These are phyloP conservation scores for Catocala sponsa DNA, from an alignment of 2,888 invertebrate species.

Conservation along the genomic window DNA sequence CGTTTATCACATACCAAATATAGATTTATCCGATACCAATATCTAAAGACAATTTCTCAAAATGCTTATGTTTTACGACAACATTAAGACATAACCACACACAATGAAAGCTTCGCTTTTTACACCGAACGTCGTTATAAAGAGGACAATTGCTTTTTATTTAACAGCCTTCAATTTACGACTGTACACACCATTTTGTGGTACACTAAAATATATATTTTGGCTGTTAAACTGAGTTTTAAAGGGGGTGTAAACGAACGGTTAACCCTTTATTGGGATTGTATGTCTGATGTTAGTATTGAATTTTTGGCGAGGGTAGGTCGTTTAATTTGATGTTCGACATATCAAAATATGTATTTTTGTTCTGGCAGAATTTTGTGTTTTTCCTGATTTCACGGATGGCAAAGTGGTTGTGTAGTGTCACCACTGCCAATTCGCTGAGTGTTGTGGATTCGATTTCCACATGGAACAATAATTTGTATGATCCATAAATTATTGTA, in stretches of 20 bases:
- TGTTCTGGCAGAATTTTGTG: no score
- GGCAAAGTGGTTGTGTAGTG: no score
- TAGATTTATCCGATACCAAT: neutral
- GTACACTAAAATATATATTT: slow-evolving; percentile 47
- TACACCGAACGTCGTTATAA: slow-evolving; percentile 51
- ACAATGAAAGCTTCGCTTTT: slow-evolving; percentile 21
- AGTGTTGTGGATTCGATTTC: no score
- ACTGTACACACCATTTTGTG: slow-evolving; percentile 17
- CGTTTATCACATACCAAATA: no score
- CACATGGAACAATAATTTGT: no score
- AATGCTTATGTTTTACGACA: slow-evolving; percentile 41
- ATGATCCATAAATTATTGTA: no score
- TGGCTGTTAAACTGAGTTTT: slow-evolving; percentile 40
- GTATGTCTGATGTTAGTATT: neutral
- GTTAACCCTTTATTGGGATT: slow-evolving; percentile 25
- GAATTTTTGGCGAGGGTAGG: neutral
- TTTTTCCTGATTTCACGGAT: no score
- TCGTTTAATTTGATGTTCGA: neutral
- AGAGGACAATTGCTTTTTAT: slow-evolving; percentile 59
- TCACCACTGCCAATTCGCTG: no score
- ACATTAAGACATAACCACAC: slow-evolving; percentile 51
- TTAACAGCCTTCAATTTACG: slow-evolving; percentile 55
- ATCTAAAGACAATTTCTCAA: slow-evolving; percentile 24
- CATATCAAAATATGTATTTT: no score
- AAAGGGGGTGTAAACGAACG: slow-evolving; percentile 44